phyloP scores from a whole-genome alignment of 1,140 invertebrate genomes.

The Rhizoglyphus robini region DNA sequence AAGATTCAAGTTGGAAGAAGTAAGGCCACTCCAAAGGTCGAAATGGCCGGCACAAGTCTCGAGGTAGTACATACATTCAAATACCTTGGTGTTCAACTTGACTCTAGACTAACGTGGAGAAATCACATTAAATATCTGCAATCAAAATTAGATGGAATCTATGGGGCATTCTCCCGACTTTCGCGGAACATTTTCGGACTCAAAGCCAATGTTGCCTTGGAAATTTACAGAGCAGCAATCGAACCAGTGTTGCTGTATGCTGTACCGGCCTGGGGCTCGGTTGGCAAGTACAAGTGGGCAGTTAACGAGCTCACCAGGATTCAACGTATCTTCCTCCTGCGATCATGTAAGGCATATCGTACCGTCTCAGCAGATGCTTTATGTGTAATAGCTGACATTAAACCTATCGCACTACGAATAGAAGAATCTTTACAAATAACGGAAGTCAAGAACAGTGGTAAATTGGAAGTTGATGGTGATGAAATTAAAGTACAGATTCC shows the following conservation, averaged over 20 bases:
- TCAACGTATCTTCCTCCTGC: background rate
- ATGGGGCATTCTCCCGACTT: background rate
- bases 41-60: background rate
- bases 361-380: background rate
- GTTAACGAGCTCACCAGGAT: background rate
- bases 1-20: background rate
- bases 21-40: background rate
- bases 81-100: constrained; percentile 1
- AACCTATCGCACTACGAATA: background rate
- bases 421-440: too few species aligned
- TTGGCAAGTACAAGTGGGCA: background rate
- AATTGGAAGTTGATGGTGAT: too few species aligned
- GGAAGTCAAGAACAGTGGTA: too few species aligned
- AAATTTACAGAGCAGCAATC: background rate
- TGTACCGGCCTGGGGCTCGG: background rate
- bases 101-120: background rate
- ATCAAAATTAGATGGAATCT: background rate
- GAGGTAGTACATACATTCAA: background rate
- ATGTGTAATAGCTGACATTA: background rate
- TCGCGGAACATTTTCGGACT: background rate
- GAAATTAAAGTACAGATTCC: too few species aligned
- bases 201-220: background rate
- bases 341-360: background rate
- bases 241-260: constrained; percentile 11
- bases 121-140: background rate